Conservation (phyloP, 2,888 invertebrate genomes). For the Rotaria socialis region DNA sequence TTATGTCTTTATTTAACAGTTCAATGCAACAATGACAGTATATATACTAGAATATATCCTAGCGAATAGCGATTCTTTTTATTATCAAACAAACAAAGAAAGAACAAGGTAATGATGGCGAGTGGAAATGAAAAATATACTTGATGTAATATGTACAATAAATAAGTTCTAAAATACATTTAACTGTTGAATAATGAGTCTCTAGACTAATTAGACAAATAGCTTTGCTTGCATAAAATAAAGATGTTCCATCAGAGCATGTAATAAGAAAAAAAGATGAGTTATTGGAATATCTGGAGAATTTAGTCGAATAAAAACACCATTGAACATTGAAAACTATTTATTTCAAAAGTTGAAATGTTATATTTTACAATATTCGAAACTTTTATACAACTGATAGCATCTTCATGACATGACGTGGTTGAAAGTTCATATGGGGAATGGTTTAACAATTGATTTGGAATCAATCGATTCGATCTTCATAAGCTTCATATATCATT, state of each 20-base stretch:
- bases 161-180: conserved; percentile 67
- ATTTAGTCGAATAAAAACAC: conserved; percentile 86
- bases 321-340: conserved; percentile 85
- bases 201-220: conserved; percentile 71
- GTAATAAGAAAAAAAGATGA: conserved; percentile 95
- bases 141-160: no score
- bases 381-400: conserved; percentile 73
- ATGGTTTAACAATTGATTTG: conserved; percentile 63
- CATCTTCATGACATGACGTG: conserved; percentile 81
- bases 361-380: no score
- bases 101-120: no score
- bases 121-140: no score
- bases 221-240: conserved; percentile 84
- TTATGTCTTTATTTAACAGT: no score
- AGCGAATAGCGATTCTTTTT: no score
- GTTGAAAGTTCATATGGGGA: conserved; percentile 84
- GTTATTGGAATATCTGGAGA: conserved; percentile 76
- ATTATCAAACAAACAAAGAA: no score
- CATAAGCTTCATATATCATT: no score
- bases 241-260: conserved; percentile 86
- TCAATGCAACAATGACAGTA: no score
- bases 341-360: no score
- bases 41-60: no score
- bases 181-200: conserved; percentile 70
- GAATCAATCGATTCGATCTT: no score